Percentiles rank a stretch among this genome's conserved stretches.
Conservation (phyloP, 2,888 invertebrate species). For the Leptarthrus brevirostris region DNA sequence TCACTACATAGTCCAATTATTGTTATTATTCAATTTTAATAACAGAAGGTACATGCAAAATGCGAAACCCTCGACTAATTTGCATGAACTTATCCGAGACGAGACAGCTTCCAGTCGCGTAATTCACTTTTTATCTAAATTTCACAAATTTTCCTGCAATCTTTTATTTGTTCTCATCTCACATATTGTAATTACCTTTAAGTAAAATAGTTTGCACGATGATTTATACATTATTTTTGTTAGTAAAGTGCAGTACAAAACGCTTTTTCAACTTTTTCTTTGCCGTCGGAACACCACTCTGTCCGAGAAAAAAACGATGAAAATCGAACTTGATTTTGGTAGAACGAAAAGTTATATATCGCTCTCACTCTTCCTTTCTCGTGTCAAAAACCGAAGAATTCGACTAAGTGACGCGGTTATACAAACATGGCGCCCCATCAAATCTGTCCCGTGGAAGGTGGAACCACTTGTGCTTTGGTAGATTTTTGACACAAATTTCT, state of each 20-base stretch:
- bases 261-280: conserved; percentile 17
- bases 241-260: conserved; percentile 26
- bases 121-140: conserved; percentile 27
- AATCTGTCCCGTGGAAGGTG: conserved; percentile 29
- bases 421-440: conserved; percentile 51
- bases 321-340: conserved; percentile 47
- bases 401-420: conserved; percentile 50
- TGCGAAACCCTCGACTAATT: conserved; percentile 5
- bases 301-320: conserved; percentile 25
- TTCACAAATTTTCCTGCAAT: background rate
- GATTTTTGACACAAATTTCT: conserved; percentile 5
- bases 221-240: conserved; percentile 49
- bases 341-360: background rate
- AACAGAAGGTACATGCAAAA: background rate
- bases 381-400: conserved; percentile 44
- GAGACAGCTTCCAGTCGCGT: conserved; percentile 25
- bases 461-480: conserved; percentile 31
- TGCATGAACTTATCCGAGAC: conserved; percentile 16
- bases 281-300: conserved; percentile 24
- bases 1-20: background rate
- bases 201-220: conserved; percentile 49
- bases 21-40: background rate
- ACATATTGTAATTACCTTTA: conserved; percentile 50
- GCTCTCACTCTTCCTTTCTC: conserved; percentile 15
- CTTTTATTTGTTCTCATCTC: background rate